These are phyloP conservation scores for Listronotus bonariensis DNA, from an alignment of 1,140 invertebrate species.

Conservation along the genomic window DNA sequence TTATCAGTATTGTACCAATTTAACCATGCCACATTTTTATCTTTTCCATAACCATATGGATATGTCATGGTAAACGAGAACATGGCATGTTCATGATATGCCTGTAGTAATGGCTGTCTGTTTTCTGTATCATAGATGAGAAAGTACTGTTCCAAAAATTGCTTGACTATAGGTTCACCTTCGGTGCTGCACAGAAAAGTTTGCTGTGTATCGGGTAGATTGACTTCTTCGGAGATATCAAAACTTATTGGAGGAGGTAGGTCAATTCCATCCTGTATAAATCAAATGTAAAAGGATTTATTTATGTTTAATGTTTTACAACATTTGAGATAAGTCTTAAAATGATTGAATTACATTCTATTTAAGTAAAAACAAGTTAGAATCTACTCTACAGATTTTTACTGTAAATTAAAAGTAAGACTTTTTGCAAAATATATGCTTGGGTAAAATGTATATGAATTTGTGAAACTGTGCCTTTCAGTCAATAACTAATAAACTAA, in stretches of 20 bases:
- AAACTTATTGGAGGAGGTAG: slow-evolving; percentile 79
- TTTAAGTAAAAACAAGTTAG: too few species aligned
- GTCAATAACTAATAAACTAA: too few species aligned
- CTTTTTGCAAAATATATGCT: too few species aligned
- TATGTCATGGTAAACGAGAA: slow-evolving; percentile 70
- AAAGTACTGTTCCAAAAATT: slow-evolving; percentile 84
- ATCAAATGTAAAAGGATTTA: slow-evolving; percentile 8
- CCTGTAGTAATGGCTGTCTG: slow-evolving; percentile 75
- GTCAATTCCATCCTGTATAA: slow-evolving; percentile 82
- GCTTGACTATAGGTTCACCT: slow-evolving; percentile 70
- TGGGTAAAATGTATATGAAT: too few species aligned
- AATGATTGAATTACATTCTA: too few species aligned
- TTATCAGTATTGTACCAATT: slow-evolving; percentile 70
- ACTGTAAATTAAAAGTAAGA: too few species aligned
- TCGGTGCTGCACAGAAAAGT: slow-evolving; percentile 70
- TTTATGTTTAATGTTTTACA: too few species aligned
- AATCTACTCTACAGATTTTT: too few species aligned
- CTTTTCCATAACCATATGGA: slow-evolving; percentile 53
- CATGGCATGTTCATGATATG: slow-evolving; percentile 83
- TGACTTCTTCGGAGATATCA: slow-evolving; percentile 71
- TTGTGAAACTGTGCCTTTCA: too few species aligned
- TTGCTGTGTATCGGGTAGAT: slow-evolving; percentile 67
- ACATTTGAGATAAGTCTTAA: too few species aligned
- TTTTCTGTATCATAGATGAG: slow-evolving; percentile 82
- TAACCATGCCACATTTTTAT: slow-evolving; percentile 55